Base-by-base conservation (phyloP, 2,888 invertebrate genomes). In the Drosophila flavopinicola region DNA sequence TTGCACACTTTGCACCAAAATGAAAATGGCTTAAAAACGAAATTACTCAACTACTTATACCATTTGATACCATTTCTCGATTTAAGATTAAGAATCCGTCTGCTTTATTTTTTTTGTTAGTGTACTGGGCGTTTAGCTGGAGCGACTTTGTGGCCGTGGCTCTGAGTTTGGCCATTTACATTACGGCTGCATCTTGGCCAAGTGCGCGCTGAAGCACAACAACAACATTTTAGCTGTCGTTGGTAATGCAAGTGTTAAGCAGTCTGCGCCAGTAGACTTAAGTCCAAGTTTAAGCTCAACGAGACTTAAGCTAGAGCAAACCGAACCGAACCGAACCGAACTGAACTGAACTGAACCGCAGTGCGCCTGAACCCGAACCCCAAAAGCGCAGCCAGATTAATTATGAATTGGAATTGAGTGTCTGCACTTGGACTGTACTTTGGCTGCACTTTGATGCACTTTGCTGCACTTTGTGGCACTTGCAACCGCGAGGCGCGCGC, bases 381-480 rank as follows among this genome's bases (percentile, higher is more conserved):
- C 10, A 17, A 37, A 33, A 63, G 29, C 44, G 33, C 42, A 75
- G 76, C 60, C 76, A 74, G 74, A 85, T 80, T 80, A 85, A 85
- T 82, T 80, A 80, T 84, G 82, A 80, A 82, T 70, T 80, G 74
- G 56, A 71, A 71, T 67, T 51, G 53, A 57, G 67, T 57, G 63
- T 63, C 35, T 60, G 45, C 23, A 35, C 56, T 67, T 57, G 48
- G 42, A 49, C 42, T 66, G 73, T 59, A 67, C 64, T 60, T 72
- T 20, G 20, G 20, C 20, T 20, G 20, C 65, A 30, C 27, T n/a
- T 11, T 44, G 20, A 7, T 30, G 17, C 11, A 20, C 30, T 44
- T 20, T 30, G 44, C 9, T 29, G 20, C 44, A 42, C 29, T 32
- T 44, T 38, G 24, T 20, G 25, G 27, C 32, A 59, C 44, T 45